Base-by-base conservation (phyloP, 2,888 invertebrate genomes). In the Sphaerophoria rueppellii region DNA sequence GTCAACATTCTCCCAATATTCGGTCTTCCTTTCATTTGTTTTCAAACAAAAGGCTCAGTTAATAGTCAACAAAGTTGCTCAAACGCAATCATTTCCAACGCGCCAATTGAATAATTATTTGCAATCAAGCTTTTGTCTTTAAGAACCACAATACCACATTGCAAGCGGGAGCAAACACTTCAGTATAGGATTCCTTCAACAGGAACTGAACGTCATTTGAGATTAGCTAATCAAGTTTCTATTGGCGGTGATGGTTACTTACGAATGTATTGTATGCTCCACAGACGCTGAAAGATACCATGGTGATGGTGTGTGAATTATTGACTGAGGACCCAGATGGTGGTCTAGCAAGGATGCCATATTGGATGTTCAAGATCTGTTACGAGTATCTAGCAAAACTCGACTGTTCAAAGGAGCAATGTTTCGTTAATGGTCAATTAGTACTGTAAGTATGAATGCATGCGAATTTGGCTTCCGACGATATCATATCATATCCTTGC, bases 281-380 rank as follows among this genome's bases (percentile, higher is more conserved):
- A 48, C 91, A 96, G 95, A 95, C 94, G 88, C 92, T 96, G 14
- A 95, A 95, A 3, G 94, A 95, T 89, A 95, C 96, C 0, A 96
- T 97, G 96, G 94, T 95, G 57, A 93, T 95, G 86, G 93, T 97
- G 24, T 97, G 97, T 90, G 96, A 97, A 89, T 93, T 96, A 0
- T 92, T 97, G 69, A 96, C 96, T 0, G 95, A 95, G 85, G 97
- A 97, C 89, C 95, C 96, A 0, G 97, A 97, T 77, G 97, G 97
- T 0, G 96, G 96, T 0, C 95, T 95, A 0, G 95, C 96, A 0
- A 94, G 95, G 88, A 95, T 97, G 54, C 94, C 95, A 0, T 91
- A 94, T 4, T 92, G 93, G 35, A 93, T 94, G 40, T 96, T 96
- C 88, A 91, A 94, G 63, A 92, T 92, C 48, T 93, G 95, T 90